These are phyloP conservation scores for Penaeus japonicus DNA, from an alignment of 1,140 invertebrate species.

Conservation along the genomic window DNA sequence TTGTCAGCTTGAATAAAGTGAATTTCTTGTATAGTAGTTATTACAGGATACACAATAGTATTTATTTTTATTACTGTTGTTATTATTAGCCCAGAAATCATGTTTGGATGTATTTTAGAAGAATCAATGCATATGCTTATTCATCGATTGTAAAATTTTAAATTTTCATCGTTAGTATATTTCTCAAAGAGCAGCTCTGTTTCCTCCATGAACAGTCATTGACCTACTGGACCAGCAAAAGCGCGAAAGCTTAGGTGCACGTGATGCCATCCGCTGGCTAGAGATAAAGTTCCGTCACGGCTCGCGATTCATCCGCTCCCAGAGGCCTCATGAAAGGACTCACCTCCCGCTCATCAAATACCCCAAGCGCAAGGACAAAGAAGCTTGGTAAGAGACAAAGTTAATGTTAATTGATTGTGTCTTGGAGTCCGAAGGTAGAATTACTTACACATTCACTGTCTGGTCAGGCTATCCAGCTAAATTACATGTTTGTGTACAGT, in stretches of 20 bases:
- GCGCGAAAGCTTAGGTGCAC: slow-evolving; percentile 75
- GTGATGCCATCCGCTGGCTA: slow-evolving; percentile 91
- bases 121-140: too few relatives aligned
- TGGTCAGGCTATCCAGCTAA: too few relatives aligned
- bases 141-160: neutral
- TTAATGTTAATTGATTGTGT: neutral
- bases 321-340: slow-evolving; percentile 79
- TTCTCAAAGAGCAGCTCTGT: neutral
- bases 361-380: slow-evolving; percentile 74
- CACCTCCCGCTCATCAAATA: slow-evolving; percentile 78
- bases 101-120: too few relatives aligned
- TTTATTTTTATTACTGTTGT: too few relatives aligned
- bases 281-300: slow-evolving; percentile 85
- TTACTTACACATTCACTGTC: neutral
- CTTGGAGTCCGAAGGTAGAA: neutral
- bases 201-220: slow-evolving; percentile 74
- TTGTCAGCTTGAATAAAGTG: too few relatives aligned
- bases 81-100: too few relatives aligned
- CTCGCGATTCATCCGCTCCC: slow-evolving; percentile 81
- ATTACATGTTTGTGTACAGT: too few relatives aligned
- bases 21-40: too few relatives aligned
- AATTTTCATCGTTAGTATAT: neutral
- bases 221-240: slow-evolving; percentile 86
- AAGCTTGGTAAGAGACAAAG: slow-evolving; percentile 68
- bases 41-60: too few relatives aligned